These are phyloP conservation scores for Pammene aurita DNA, from an alignment of 2,888 invertebrate genomes.

Conservation along the genomic window DNA sequence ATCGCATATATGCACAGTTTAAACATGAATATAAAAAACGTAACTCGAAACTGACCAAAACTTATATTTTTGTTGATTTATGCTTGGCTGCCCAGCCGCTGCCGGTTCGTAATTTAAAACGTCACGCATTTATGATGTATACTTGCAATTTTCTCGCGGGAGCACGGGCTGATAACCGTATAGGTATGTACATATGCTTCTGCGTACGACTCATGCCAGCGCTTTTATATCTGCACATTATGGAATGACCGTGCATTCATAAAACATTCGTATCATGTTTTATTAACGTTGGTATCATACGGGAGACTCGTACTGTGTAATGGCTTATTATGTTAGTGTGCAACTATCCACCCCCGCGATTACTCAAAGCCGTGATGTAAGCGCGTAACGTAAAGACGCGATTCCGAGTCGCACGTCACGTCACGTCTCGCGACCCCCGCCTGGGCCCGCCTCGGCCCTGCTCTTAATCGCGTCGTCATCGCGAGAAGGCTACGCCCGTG, in stretches of 20 bases:
- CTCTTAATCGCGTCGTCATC: conserved; percentile 76
- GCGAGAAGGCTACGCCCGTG: conserved; percentile 68
- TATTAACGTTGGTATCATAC: conserved; percentile 17
- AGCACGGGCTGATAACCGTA: conserved; percentile 65
- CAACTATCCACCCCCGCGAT: conserved; percentile 49
- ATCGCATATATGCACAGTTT: conserved; percentile 46
- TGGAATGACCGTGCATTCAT: conserved; percentile 43
- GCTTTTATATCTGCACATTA: conserved; percentile 47
- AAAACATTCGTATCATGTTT: conserved; percentile 26
- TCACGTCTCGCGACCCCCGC: conserved; percentile 47
- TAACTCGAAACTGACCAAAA: conserved; percentile 60
- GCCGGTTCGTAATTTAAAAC: conserved; percentile 75
- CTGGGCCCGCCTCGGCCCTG: conserved; percentile 49
- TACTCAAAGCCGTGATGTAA: conserved; percentile 57
- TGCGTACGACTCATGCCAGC: conserved; percentile 25
- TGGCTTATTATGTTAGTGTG: conserved; percentile 43
- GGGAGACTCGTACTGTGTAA: conserved; percentile 6
- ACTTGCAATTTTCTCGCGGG: conserved; percentile 78
- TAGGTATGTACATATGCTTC: conserved; percentile 47
- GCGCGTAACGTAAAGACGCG: conserved; percentile 56
- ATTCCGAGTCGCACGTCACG: conserved; percentile 59
- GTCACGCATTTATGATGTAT: conserved; percentile 81
- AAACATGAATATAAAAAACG: conserved; percentile 53
- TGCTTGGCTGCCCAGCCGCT: conserved; percentile 61
- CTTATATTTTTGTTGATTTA: conserved; percentile 77